Evolutionary conservation across 1,140 invertebrate species (phyloP), one percentile per base, ranked within the genome.

Genomic region (Aphelenchoides fujianensis): DNA sequence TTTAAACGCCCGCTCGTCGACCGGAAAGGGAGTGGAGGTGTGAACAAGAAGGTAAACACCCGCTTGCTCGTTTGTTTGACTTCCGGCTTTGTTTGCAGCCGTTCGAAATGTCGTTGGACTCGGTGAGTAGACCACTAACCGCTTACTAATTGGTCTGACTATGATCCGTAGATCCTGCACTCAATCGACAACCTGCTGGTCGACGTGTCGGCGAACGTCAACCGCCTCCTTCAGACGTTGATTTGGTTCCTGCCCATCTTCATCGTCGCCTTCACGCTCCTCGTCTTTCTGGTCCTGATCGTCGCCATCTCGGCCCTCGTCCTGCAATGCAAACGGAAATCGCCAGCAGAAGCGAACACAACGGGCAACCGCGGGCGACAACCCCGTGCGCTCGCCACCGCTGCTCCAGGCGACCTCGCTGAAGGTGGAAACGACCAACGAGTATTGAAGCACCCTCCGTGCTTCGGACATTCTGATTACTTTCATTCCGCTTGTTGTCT

Each of bases 41-140:
- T 48, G 41, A 12, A 48, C 5, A 59, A 7, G 5, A 7, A 59
- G 55, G 12, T 7, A 59, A 59, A 59, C 5, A 19, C 5, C 23
- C 7, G 12, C 5, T 23, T 30, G 34, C 7, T 59, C 28, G 19
- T 32, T 66, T 36, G 12, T 36, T 66, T 34, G 12, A 66, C 0
- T 34, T 35, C 12, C 16, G n/a, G 41, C 31, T 34, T 36, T 36
- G 53, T 66, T 66, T 66, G 34, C 2, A 12, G 16, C 59, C 9
- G 16, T 66, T 1, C 31, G n/a, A 66, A 37, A 66, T 66, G 63
- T 66, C 63, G 30, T 48, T 66, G 63, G 63, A 66, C 34, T 66
- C 63, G 63, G 63, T 66, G 23, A 37, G 63, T 34, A 35, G n/a
- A n/a, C 12, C 36, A n/a, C n/a, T n/a, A n/a, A n/a, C n/a, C n/a